Evolutionary conservation across 1,140 invertebrate species (phyloP).

Genomic region (Vanessa atalanta): DNA sequence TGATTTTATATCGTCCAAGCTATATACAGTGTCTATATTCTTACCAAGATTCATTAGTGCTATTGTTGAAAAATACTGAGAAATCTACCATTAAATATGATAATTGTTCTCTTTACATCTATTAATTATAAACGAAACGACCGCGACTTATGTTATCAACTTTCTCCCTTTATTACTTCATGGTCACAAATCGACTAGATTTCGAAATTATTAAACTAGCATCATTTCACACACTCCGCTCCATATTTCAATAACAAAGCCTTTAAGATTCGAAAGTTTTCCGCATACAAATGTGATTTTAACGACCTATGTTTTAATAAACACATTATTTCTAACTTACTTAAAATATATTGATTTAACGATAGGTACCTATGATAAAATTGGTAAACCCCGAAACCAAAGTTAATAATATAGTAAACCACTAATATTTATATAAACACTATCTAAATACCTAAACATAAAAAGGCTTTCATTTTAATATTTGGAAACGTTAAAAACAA

Average conservation of each 20-base stretch:
- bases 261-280: constrained; percentile 5
- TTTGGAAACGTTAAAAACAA: constrained; percentile 1
- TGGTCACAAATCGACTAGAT: neutral
- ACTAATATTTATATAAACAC: no score
- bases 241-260: constrained; percentile 7
- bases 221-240: constrained; percentile 1
- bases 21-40: neutral
- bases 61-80: neutral
- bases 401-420: no score
- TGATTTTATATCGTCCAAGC: neutral
- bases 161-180: neutral
- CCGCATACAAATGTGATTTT: neutral
- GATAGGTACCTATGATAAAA: no score
- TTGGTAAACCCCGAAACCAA: no score
- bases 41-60: neutral
- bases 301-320: neutral
- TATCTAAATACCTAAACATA: neutral
- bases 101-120: no score
- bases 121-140: neutral
- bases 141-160: neutral
- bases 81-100: no score
- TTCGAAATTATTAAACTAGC: constrained; percentile 5
- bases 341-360: no score
- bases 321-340: neutral
- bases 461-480: neutral